These are phyloP conservation scores for Actinernus sp. DNA, from an alignment of 92 coral and sea anemone genomes.

Conservation along the genomic window DNA sequence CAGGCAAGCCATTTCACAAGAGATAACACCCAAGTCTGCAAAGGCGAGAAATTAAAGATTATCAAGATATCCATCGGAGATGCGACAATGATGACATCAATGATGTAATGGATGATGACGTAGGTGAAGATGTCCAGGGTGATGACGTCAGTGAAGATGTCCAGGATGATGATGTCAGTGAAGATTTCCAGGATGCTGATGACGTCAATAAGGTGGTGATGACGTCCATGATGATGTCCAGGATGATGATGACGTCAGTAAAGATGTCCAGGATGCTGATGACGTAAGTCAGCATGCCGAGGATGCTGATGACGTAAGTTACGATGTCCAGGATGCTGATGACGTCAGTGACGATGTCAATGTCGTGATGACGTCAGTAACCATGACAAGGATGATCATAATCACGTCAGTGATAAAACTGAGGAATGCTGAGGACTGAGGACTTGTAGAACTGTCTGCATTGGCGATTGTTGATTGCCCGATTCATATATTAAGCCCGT, in stretches of 20 bases:
- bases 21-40: too few relatives aligned
- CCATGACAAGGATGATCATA: background rate
- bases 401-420: background rate
- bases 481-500: too few relatives aligned
- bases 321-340: background rate
- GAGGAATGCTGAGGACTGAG: background rate
- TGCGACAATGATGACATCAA: too few relatives aligned
- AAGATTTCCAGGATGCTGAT: background rate
- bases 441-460: background rate
- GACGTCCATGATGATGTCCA: background rate
- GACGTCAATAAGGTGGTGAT: background rate
- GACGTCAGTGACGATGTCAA: background rate
- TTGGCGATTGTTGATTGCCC: background rate
- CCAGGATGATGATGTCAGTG: background rate
- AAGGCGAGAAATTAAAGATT: too few relatives aligned
- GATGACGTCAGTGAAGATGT: background rate
- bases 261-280: background rate
- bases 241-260: background rate
- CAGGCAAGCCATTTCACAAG: slow-evolving; percentile 6
- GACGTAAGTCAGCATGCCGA: background rate
- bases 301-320: background rate
- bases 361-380: background rate
- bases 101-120: too few relatives aligned
- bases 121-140: too few relatives aligned
- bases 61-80: too few relatives aligned